phyloP scores from a whole-genome alignment of 2,797 vertebrate species.

The Diceros bicornis region DNA sequence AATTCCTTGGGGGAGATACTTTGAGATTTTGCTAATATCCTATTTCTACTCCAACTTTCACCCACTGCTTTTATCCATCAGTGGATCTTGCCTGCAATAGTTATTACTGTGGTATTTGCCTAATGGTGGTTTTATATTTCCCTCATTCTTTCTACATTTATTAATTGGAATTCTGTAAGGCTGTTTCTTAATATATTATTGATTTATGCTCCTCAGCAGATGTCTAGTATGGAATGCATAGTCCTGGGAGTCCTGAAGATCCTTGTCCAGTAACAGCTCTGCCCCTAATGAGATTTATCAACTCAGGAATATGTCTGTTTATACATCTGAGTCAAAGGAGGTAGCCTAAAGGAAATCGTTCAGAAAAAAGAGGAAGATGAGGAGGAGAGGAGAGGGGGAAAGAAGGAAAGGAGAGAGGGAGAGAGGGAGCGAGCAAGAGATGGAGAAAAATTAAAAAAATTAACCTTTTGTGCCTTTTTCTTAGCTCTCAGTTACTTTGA shows the following conservation, averaged over 20 bases:
- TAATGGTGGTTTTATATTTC: neutral
- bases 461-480: neutral
- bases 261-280: neutral
- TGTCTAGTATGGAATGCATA: neutral
- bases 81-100: neutral
- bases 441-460: neutral
- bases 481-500: neutral
- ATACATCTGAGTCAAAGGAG: neutral
- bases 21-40: constrained; percentile 11
- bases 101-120: constrained; percentile 7
- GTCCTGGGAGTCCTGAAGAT: neutral
- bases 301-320: neutral
- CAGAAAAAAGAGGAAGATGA: neutral
- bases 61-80: constrained; percentile 5
- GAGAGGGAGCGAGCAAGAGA: neutral
- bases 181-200: neutral
- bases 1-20: neutral
- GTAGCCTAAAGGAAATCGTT: neutral
- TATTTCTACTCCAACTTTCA: neutral
- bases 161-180: neutral
- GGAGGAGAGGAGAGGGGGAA: neutral
- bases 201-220: neutral
- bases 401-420: neutral
- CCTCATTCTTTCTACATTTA: neutral
- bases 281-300: neutral